These are phyloP conservation scores for Riparia riparia DNA, from an alignment of 2,113 vertebrate genomes.

Conservation along the genomic window DNA sequence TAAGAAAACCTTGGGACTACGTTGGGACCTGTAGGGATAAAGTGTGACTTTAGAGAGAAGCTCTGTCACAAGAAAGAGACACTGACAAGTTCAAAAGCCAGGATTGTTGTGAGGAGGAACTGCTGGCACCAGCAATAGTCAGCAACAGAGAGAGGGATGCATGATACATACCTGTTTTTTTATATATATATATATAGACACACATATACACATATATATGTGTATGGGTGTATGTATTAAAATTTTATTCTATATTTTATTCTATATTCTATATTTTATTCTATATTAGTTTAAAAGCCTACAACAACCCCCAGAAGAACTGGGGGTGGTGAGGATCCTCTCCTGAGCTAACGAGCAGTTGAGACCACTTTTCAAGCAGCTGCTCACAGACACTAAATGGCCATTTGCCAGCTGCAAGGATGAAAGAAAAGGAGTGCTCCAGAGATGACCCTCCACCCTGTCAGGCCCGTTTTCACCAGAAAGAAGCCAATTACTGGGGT, in stretches of 20 bases:
- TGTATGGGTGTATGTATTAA: fast-evolving
- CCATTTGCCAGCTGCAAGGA: neutral
- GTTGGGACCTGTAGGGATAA: neutral
- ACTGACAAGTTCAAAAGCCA: neutral
- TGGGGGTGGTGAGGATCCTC: neutral
- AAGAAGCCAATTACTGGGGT: neutral
- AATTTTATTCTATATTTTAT: neutral
- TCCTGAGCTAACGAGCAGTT: neutral
- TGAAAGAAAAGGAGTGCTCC: neutral
- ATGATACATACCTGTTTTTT: neutral
- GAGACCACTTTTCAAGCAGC: neutral
- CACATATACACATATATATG: fast-evolving
- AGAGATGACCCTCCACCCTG: neutral
- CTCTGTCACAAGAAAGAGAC: neutral
- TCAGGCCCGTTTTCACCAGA: neutral
- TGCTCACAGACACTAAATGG: neutral
- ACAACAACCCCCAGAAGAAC: neutral
- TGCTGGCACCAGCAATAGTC: neutral
- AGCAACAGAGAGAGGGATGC: neutral
- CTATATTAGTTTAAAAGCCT: neutral
- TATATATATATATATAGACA: too few species aligned
- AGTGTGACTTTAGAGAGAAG: neutral
- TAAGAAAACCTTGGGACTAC: neutral
- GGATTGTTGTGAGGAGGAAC: neutral
- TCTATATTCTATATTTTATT: neutral